Conservation (phyloP, 35 echinoderm and acorn worm species). For the Lytechinus pictus region DNA sequence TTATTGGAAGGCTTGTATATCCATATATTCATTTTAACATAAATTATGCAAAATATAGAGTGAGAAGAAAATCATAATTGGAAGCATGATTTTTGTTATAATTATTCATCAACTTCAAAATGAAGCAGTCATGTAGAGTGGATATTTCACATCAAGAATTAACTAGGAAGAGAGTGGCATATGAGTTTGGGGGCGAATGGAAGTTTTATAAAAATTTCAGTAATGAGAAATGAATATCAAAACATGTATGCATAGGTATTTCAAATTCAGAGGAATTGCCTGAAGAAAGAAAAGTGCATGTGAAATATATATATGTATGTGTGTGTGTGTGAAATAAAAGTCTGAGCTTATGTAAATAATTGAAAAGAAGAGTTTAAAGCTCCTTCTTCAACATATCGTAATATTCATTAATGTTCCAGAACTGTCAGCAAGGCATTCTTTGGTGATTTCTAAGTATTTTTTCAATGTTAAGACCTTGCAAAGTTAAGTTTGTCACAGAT, state of each 20-base stretch:
- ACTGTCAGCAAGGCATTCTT: too few species aligned
- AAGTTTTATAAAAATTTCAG: neutral
- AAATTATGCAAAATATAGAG: neutral
- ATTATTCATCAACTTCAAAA: neutral
- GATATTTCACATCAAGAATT: neutral
- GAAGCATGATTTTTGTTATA: neutral
- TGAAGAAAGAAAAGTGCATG: neutral
- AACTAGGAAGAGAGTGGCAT: neutral
- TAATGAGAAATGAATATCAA: neutral
- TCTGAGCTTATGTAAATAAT: too few species aligned
- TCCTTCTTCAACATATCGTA: too few species aligned
- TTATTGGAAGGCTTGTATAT: neutral
- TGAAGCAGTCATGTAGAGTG: neutral
- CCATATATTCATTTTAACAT: neutral
- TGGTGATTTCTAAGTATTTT: too few species aligned
- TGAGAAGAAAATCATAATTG: neutral
- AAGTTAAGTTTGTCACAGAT: too few species aligned
- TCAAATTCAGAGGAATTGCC: neutral
- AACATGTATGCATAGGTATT: neutral
- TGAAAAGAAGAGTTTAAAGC: too few species aligned
- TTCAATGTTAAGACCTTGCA: too few species aligned
- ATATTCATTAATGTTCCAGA: too few species aligned
- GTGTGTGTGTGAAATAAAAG: too few species aligned
- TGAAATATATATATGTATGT: too few species aligned
- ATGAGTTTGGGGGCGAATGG: neutral